Conservation (phyloP, 2,797 vertebrate genomes). For the Brachyrhaphis roseni region DNA sequence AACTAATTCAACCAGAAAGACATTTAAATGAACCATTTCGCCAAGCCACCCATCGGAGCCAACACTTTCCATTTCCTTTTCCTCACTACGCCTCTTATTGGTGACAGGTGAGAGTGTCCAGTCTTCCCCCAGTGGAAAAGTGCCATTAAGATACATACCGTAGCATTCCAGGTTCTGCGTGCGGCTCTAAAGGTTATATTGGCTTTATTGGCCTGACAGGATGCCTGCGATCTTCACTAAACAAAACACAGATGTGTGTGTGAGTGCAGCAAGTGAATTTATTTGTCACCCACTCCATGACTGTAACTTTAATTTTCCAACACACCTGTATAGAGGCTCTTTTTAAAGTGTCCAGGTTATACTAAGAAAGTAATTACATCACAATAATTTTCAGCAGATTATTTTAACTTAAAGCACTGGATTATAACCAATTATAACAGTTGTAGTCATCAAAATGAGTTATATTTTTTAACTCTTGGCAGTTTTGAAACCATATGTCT, state of each 20-base stretch:
- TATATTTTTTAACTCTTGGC: conserved; percentile 58
- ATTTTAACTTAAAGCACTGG: conserved; percentile 34
- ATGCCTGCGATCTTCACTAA: conserved; percentile 62
- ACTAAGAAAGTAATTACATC: conserved; percentile 3
- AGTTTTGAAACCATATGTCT: conserved; percentile 69
- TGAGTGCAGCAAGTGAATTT: conserved; percentile 68
- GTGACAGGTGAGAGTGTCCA: conserved; percentile 44
- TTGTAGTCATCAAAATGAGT: conserved; percentile 5
- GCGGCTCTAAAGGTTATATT: conserved; percentile 64
- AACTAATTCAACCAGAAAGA: background rate
- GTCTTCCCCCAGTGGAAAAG: conserved; percentile 52
- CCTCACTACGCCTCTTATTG: conserved; percentile 17
- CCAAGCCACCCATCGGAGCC: background rate
- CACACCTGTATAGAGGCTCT: conserved; percentile 14
- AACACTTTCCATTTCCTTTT: background rate
- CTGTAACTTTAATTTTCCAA: conserved; percentile 24
- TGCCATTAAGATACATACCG: conserved; percentile 62
- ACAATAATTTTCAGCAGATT: conserved; percentile 6
- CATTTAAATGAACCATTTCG: background rate
- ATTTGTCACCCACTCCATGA: conserved; percentile 55
- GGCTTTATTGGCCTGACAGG: conserved; percentile 70
- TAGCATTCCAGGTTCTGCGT: conserved; percentile 69
- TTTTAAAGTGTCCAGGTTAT: conserved; percentile 3
- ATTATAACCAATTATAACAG: conserved; percentile 46
- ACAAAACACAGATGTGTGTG: conserved; percentile 59